Evolutionary conservation across 2,797 vertebrate species (phyloP), one percentile per base, ranked within the genome.

Genomic region (Parotocinclus haroldoi): DNA sequence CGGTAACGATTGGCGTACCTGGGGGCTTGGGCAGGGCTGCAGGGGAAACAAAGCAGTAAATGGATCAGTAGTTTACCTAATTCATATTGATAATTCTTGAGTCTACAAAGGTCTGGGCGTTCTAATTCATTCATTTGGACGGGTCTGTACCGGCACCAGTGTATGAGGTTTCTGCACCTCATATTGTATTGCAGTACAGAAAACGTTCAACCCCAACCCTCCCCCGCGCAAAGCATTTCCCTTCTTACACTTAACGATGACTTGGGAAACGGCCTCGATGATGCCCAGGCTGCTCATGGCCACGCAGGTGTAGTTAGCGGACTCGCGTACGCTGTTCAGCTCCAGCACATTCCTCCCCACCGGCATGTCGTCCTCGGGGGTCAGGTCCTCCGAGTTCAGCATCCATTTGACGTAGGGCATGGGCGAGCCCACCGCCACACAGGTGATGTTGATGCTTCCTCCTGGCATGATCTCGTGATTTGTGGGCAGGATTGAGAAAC

Each of bases 401-500:
- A 96, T 98, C 97, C 97, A 99, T 84, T 99, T 99, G 81, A 98
- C 96, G 44, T 98, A 98, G 0, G 97, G 96, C 97, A 99, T 99
- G 79, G 96, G 96, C 0, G 97, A 98, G 37, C 97, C 97, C 81
- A 99, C 96, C 0, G 96, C 97, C 86, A 99, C 97, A 0, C 97
- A 99, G 14, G 97, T 99, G 82, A 99, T 98, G 90, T 99, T 99
- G 76, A 98, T 93, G 69, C 95, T 99, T 79, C 96, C 95, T 0
- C 97, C 97, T 0, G 97, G 97, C 96, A 99, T 98, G 80, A 99
- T 98, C 86, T 99, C 97, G 40, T 98, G 95, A 89, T 92, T 98
- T 74, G 91, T 89, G n/a, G 97, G 97, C 56, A 93, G 85, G 85
- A 99, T 98, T 89, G 97, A 99, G 92, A 99, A 99, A 69, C 96